These are phyloP conservation scores for Portunus trituberculatus DNA, from an alignment of 1,140 invertebrate species.

Conservation along the genomic window DNA sequence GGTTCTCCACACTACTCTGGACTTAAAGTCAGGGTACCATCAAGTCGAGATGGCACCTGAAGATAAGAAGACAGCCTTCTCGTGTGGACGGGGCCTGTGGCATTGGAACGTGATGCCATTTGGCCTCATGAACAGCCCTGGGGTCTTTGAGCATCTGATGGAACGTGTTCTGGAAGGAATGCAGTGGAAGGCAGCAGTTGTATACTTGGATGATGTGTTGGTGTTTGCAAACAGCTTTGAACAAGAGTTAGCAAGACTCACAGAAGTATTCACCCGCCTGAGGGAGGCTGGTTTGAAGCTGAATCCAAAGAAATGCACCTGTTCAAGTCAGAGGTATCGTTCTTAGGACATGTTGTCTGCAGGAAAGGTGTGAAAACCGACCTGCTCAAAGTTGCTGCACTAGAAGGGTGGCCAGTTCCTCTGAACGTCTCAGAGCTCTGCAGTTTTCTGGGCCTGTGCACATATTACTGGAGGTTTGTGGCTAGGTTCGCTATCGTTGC, in stretches of 20 bases:
- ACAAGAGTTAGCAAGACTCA: too few relatives aligned
- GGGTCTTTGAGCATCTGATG: neutral
- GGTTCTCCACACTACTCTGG: too few relatives aligned
- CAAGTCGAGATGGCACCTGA: neutral
- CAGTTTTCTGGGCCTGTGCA: neutral
- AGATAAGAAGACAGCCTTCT: neutral
- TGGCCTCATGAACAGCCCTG: neutral
- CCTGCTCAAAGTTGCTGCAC: neutral
- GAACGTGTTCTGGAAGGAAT: neutral
- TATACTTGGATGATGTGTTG: too few relatives aligned
- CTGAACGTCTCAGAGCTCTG: neutral
- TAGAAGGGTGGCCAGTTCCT: neutral
- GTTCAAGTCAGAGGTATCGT: neutral
- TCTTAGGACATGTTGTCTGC: neutral
- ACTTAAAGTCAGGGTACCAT: neutral
- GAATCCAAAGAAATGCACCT: neutral
- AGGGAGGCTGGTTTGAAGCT: neutral
- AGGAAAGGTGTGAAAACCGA: neutral
- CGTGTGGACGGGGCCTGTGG: too few relatives aligned
- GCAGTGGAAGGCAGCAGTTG: neutral
- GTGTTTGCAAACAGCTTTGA: too few relatives aligned
- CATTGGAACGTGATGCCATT: too few relatives aligned
- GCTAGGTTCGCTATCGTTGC: neutral
- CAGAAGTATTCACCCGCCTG: neutral
- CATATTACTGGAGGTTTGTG: neutral